These are phyloP conservation scores for Erpornis zantholeuca DNA, from an alignment of 2,113 vertebrate genomes.

Conservation along the genomic window DNA sequence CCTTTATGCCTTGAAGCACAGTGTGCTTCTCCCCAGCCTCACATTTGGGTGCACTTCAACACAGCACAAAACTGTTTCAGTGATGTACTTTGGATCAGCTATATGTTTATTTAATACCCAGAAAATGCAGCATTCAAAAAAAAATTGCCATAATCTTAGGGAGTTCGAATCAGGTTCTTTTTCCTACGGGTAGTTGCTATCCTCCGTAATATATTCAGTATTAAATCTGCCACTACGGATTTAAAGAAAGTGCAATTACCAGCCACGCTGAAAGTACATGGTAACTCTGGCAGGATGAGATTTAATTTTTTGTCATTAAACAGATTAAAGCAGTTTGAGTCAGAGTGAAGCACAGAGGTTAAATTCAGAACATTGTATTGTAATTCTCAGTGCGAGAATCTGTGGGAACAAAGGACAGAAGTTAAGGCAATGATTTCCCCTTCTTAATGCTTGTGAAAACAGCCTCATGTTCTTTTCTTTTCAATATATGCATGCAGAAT, in stretches of 20 bases:
- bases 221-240: background rate
- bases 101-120: background rate
- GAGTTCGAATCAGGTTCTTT: background rate
- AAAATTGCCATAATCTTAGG: background rate
- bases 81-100: background rate
- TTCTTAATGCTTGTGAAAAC: background rate
- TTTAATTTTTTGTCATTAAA: background rate
- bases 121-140: background rate
- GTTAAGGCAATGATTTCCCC: background rate
- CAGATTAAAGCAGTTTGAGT: background rate
- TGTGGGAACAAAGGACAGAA: background rate
- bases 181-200: background rate
- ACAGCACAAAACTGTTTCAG: background rate
- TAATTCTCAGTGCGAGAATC: background rate
- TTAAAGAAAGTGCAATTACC: background rate
- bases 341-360: background rate
- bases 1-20: background rate
- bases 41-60: background rate
- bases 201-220: background rate
- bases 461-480: background rate
- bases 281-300: background rate
- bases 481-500: background rate
- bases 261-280: background rate
- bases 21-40: background rate
- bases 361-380: background rate